Evolutionary conservation across 1,140 invertebrate species (phyloP).

Genomic region (Brachionus asplanchnoidis): DNA sequence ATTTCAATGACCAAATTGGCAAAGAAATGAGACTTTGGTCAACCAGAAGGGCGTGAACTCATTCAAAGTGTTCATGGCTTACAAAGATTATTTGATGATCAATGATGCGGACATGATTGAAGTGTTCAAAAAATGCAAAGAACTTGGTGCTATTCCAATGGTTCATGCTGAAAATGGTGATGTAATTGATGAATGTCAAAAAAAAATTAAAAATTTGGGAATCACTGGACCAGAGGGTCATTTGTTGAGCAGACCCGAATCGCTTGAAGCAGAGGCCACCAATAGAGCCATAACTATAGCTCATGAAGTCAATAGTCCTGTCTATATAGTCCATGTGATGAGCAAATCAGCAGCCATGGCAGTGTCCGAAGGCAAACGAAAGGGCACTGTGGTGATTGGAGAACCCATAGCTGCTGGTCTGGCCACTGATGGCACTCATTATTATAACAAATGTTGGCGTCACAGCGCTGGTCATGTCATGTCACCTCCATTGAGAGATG

Average conservation of each 20-base stretch:
- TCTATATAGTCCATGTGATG: conserved; percentile 95
- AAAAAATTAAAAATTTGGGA: conserved; percentile 74
- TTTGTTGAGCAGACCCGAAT: conserved; percentile 87
- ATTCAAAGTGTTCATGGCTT: conserved; percentile 92
- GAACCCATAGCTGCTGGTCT: conserved; percentile 85
- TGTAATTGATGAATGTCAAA: conserved; percentile 73
- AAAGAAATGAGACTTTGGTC: conserved; percentile 64
- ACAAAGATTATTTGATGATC: conserved; percentile 80
- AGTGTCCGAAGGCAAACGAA: conserved; percentile 65
- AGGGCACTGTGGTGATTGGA: conserved; percentile 72
- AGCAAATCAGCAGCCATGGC: conserved; percentile 77
- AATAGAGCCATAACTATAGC: conserved; percentile 87
- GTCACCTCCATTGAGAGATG: conserved; percentile 80
- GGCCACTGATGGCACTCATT: conserved; percentile 54
- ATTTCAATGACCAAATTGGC: conserved; percentile 67
- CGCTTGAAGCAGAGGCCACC: conserved; percentile 90
- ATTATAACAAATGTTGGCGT: conserved; percentile 63
- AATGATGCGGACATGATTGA: conserved; percentile 80
- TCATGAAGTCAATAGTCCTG: conserved; percentile 78
- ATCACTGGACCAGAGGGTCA: conserved; percentile 93
- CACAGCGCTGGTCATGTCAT: conserved; percentile 84
- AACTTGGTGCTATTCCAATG: conserved; percentile 70
- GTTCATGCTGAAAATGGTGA: conserved; percentile 97
- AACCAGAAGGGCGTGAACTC: conserved; percentile 74
- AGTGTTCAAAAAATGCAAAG: conserved; percentile 72